Evolutionary conservation across 2,113 vertebrate genomes (phyloP), one percentile per base, ranked within the genome.

Genomic region (Cisticola juncidis): DNA sequence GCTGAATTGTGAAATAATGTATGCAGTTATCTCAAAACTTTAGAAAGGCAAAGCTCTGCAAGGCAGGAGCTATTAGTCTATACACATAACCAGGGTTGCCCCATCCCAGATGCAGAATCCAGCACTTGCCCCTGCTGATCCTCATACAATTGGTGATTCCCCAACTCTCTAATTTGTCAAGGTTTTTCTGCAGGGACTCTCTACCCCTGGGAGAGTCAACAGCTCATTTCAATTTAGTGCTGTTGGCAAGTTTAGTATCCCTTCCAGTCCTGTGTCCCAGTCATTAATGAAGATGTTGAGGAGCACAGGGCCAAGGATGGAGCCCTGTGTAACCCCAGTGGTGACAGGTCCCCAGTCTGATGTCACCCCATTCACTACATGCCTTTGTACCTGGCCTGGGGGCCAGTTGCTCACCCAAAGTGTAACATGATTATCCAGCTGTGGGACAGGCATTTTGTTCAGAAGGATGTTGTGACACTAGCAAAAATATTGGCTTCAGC

Each of bases 191-290:
- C 36, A 50, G 60, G 26, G 51, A 7, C 12, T 35, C 17, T 50
- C 51, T 66, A 6, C 12, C 36, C 36, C 50, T 26, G 6, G 33
- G 19, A 7, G 28, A 51, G 19, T 51, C 0, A 0, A 44, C 3
- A 14, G 10, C 11, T 65, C 31, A 33, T 58, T 15, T 9, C 28
- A 45, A 6, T 45, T 60, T 38, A 17, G 10, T 45, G 28, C 11
- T 29, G 20, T 8, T 35, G 19, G 15, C 12, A 58, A 51, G 31
- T 11, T 64, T 28, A 20, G 1, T 21, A 29, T 51, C 19, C 12
- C 10, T 73, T 66, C 38, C 38, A 60, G 11, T 51, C 19, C 28
- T 73, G 7, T 7, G 5, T 21, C 25, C 19, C 20, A 28, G 33
- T 29, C 15, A 28, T 58, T 17, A 3, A 16, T 25, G 44, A 45